Evolutionary conservation across 2,113 vertebrate genomes (phyloP).

Genomic region (Phodopus roborovskii): DNA sequence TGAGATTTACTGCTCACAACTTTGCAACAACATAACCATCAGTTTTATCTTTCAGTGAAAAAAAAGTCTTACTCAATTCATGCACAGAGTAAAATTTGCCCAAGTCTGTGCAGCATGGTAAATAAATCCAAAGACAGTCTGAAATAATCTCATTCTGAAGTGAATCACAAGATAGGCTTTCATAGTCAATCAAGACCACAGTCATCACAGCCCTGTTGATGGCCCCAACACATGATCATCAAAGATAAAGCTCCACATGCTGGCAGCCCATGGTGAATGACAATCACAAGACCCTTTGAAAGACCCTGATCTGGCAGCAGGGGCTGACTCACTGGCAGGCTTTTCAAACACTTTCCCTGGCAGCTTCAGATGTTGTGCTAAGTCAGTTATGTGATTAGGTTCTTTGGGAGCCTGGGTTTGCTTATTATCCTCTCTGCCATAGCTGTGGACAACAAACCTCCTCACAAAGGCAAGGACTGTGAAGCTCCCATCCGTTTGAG

Average conservation of each 20-base stretch:
- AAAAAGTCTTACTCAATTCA: not conserved
- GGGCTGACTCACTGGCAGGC: slow-evolving; percentile 73
- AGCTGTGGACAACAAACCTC: slow-evolving; percentile 57
- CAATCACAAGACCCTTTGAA: slow-evolving; percentile 76
- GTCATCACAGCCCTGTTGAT: slow-evolving; percentile 50
- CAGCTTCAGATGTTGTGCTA: slow-evolving; percentile 72
- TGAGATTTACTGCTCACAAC: not conserved
- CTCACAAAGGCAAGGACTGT: slow-evolving; percentile 64
- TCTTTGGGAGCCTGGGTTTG: slow-evolving; percentile 56
- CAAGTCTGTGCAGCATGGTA: not conserved
- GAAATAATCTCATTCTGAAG: slow-evolving; percentile 58
- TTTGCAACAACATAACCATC: not conserved
- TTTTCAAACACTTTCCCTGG: slow-evolving; percentile 74
- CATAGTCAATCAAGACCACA: slow-evolving; percentile 59
- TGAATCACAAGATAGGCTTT: slow-evolving; percentile 60
- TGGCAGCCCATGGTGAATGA: slow-evolving; percentile 48
- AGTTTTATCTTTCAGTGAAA: slow-evolving; percentile 12
- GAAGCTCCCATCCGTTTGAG: slow-evolving; percentile 20
- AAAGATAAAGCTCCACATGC: slow-evolving; percentile 54
- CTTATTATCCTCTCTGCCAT: slow-evolving; percentile 46
- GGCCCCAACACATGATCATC: slow-evolving; percentile 52
- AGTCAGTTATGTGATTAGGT: slow-evolving; percentile 70
- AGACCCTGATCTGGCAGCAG: slow-evolving; percentile 77
- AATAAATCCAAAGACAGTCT: slow-evolving; percentile 42
- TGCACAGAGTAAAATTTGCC: not conserved